Conservation (phyloP, 2,888 invertebrate genomes). For the Drosophila nr. medialis region DNA sequence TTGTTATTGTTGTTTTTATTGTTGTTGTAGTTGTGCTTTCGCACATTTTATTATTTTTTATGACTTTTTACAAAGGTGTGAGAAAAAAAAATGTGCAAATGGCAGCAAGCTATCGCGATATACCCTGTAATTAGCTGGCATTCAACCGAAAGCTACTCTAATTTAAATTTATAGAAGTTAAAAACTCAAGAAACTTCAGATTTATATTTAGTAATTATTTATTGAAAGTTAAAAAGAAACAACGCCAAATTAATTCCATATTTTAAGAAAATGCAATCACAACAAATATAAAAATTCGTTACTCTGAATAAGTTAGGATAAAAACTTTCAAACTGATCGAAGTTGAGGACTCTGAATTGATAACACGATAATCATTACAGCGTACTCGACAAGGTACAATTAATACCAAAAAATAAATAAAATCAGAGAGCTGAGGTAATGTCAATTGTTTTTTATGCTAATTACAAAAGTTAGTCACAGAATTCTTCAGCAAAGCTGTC, state of each 20-base stretch:
- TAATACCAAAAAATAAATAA: not conserved
- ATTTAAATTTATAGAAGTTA: not conserved
- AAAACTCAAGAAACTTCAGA: not conserved
- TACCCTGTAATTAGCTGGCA: slow-evolving; percentile 39
- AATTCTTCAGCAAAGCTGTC: not conserved
- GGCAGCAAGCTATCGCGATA: slow-evolving; percentile 14
- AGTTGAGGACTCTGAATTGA: not conserved
- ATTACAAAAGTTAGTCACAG: not conserved
- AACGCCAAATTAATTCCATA: too few species aligned
- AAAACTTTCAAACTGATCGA: not conserved
- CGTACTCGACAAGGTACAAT: not conserved
- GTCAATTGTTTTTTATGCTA: not conserved
- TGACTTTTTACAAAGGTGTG: slow-evolving; percentile 74
- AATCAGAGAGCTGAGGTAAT: not conserved
- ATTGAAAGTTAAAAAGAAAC: not conserved
- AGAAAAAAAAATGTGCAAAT: slow-evolving; percentile 26
- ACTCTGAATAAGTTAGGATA: not conserved
- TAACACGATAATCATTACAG: not conserved
- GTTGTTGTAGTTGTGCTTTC: slow-evolving; percentile 63
- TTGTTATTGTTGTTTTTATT: slow-evolving; percentile 17
- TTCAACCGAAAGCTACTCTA: not conserved
- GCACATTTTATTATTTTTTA: slow-evolving; percentile 79
- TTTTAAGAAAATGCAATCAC: not conserved
- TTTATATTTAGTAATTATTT: not conserved
- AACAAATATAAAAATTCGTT: not conserved